Conservation (phyloP, 2,797 vertebrate genomes). For the Catharus ustulatus region DNA sequence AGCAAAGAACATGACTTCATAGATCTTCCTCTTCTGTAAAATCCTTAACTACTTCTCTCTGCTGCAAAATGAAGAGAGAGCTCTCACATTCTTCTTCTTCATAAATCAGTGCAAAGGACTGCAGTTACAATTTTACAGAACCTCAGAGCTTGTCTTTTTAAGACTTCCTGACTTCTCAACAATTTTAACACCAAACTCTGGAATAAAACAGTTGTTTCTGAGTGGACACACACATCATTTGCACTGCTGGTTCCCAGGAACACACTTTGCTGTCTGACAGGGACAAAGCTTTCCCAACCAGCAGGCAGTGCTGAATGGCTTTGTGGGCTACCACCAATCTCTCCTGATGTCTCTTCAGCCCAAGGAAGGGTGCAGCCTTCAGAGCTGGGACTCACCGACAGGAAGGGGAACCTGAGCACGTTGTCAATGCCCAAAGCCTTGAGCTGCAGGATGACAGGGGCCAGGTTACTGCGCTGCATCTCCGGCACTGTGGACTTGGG, state of each 20-base stretch:
- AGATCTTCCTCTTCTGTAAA: neutral
- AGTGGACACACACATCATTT: neutral
- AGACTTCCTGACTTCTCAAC: neutral
- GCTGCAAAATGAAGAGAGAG: neutral
- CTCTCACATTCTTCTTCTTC: neutral
- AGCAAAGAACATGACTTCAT: neutral
- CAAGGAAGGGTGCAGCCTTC: neutral
- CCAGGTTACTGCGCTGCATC: slow-evolving; percentile 97
- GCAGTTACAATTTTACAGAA: neutral
- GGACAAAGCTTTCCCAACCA: neutral
- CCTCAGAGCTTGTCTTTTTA: neutral
- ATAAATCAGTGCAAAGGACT: neutral
- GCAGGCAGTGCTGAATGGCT: neutral
- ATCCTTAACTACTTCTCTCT: neutral
- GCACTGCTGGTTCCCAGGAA: neutral
- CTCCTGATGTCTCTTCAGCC: neutral
- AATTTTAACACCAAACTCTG: neutral
- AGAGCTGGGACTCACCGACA: slow-evolving; percentile 83
- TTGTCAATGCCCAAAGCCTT: slow-evolving; percentile 98
- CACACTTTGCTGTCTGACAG: neutral
- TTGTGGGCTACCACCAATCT: neutral
- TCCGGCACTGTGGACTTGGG: slow-evolving; percentile 91
- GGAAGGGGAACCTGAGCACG: slow-evolving; percentile 96
- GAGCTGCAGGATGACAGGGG: slow-evolving; percentile 96
- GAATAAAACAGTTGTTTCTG: neutral